Base-by-base conservation (phyloP, 2,888 invertebrate species). In the Strigamia crassipes region DNA sequence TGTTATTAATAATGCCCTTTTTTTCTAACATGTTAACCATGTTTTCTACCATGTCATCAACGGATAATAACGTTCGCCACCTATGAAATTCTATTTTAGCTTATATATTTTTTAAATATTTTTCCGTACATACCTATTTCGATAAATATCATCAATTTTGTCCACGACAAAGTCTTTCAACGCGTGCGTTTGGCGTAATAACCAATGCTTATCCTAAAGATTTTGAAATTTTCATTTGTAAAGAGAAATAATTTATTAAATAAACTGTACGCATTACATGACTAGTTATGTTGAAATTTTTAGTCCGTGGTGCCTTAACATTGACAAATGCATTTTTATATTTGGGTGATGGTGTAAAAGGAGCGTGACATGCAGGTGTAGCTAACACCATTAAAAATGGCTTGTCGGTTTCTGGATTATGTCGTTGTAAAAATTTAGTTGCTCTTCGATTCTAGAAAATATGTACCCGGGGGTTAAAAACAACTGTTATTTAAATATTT, bases 351-450 rank as follows among this genome's bases (percentile, higher is more conserved):
- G 96, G 93, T 0, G 92, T 94, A 87, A 94, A 96, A 0, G 97
- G 96, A 77, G 92, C 92, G 88, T 97, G 97, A 2, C 94, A 93
- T 0, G 96, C 94, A 34, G 96, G 96, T 0, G 95, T 93, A 0
- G 96, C 92, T n/a, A 96, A 86, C 85, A 95, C 92, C 92, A 95
- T 94, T 82, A 97, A 91, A 87, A 97, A 96, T 0, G 93, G 93
- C 18, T 86, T 81, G n/a, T 34, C 34, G 12, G 80, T 79, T 31
- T 15, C 15, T 42, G 78, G 79, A 82, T 38, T 84, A 81, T 84
- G 81, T 2, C 81, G 46, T 15, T 83, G 77, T 56, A 88, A 83
- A 83, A 89, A 89, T 6, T 86, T 82, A 41, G 85, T 82, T 0
- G 88, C 88, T 83, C 86, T 85, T 79, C 85, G 84, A 73, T 86